Evolutionary conservation across 2,113 vertebrate species (phyloP).

Genomic region (Chroicocephalus ridibundus): DNA sequence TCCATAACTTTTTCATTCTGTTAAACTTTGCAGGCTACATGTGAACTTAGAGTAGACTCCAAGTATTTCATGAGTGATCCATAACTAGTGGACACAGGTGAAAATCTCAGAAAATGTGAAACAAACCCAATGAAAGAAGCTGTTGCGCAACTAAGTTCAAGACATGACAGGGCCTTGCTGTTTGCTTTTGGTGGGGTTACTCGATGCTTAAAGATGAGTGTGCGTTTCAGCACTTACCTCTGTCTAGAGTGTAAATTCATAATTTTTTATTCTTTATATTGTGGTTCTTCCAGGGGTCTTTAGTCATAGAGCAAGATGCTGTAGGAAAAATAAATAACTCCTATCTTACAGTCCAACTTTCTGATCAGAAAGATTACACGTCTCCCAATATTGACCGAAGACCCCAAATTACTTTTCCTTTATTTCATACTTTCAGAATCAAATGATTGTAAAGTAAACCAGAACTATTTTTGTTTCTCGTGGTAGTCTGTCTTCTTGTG

Average conservation of each 20-base stretch:
- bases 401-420: not conserved
- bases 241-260: not conserved
- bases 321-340: not conserved
- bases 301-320: not conserved
- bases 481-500: not conserved
- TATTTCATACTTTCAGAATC: not conserved
- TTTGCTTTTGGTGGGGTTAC: not conserved
- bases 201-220: not conserved
- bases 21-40: not conserved
- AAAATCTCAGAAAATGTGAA: not conserved
- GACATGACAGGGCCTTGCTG: not conserved
- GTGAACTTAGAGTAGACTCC: not conserved
- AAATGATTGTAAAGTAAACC: not conserved
- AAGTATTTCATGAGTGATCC: not conserved
- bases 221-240: not conserved
- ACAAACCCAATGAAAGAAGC: not conserved
- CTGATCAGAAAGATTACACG: not conserved
- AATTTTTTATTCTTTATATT: not conserved
- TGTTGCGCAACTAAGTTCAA: not conserved
- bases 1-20: not conserved
- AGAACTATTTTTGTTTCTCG: accelerated
- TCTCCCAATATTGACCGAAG: not conserved
- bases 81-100: not conserved
- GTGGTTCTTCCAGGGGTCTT: not conserved
- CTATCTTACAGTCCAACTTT: not conserved